Evolutionary conservation across 2,888 invertebrate species (phyloP), one percentile per base, ranked within the genome.

Genomic region (Branchipolynoe longqiensis): DNA sequence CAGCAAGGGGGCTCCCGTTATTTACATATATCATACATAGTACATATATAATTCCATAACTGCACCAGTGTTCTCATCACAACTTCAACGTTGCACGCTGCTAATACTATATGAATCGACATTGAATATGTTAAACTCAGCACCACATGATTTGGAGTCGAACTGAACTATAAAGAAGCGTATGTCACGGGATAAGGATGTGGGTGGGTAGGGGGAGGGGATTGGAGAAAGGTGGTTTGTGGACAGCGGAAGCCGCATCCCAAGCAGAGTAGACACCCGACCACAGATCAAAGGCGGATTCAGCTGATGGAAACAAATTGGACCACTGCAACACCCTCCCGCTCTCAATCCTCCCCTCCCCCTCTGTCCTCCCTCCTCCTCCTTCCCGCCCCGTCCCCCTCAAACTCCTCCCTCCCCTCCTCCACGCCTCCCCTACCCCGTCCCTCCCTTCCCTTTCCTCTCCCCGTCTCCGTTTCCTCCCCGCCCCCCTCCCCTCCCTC

Each of bases 301-400:
- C 18, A 48, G 14, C 78, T 78, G 78, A 78, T 78, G 78, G 78
- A 78, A 78, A 78, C 78, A 78, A 78, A 78, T 78, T 78, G 78
- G 41, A 25, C 41, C n/a, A n/a, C n/a, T n/a, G n/a, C n/a, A n/a
- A 31, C 36, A 25, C 64, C 64, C 28, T 25, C 33, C 33, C 18
- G 18, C 4, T 8, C 64, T 28, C 28, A 18, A 2, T 28, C 31
- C 64, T n/a, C n/a, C n/a, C n/a, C n/a, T n/a, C n/a, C 64, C 25
- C 8, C 62, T 14, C 14, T 22, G 62, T 8, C 62, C 8, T 8
- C 31, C 33, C 2, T 18, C 64, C 64, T 18, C n/a, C 4, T n/a
- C n/a, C 36, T 3, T 1, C 31, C 36, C 4, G 64, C 36, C 64
- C 64, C 64, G 64, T 25, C 33, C 33, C 18, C 28, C 4, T 8